These are phyloP conservation scores for Urocolius indicus DNA, from an alignment of 2,113 vertebrate species.

Conservation along the genomic window DNA sequence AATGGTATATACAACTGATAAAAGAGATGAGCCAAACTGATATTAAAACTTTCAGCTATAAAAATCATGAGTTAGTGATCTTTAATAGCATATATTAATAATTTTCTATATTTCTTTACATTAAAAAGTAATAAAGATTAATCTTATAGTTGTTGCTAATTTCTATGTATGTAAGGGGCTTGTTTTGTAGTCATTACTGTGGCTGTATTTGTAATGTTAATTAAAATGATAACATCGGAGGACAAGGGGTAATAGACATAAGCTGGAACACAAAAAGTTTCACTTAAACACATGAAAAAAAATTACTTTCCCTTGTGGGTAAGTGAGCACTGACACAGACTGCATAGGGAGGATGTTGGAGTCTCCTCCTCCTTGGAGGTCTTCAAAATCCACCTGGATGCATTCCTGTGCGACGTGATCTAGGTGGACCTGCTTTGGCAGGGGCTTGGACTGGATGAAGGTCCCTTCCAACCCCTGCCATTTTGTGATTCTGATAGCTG, in stretches of 20 bases:
- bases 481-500: background rate
- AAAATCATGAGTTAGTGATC: background rate
- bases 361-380: no score
- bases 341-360: no score
- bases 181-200: background rate
- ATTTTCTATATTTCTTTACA: background rate
- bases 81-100: background rate
- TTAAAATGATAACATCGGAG: background rate
- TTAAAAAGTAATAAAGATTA: slow-evolving; percentile 4
- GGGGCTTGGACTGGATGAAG: no score
- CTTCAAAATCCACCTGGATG: no score
- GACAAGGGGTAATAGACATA: no score
- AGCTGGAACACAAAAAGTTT: no score
- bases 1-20: background rate
- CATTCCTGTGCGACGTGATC: no score
- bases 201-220: background rate
- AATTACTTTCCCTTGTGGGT: no score
- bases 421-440: no score
- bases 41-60: background rate
- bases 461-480: no score
- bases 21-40: background rate
- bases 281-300: no score
- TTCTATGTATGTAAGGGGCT: background rate
- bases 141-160: background rate
- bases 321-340: no score